phyloP scores from a whole-genome alignment of 1,140 invertebrate genomes.

The Drosophila punjabiensis region DNA sequence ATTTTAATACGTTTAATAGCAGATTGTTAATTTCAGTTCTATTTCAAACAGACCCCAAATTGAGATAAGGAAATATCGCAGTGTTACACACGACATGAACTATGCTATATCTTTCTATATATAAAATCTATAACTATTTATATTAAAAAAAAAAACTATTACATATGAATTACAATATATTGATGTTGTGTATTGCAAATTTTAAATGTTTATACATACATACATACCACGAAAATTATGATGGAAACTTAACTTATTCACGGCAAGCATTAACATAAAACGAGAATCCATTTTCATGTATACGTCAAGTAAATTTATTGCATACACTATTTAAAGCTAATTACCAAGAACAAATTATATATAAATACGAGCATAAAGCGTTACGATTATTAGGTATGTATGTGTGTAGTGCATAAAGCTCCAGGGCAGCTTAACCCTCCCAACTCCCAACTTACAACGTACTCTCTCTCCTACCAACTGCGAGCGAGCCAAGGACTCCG shows the following conservation, averaged over 20 bases:
- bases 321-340: constrained; percentile 62
- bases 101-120: constrained; percentile 63
- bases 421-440: constrained; percentile 43
- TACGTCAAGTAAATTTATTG: constrained; percentile 77
- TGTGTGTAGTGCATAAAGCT: constrained; percentile 66
- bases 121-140: constrained; percentile 73
- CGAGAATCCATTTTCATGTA: constrained; percentile 69
- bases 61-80: constrained; percentile 34
- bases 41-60: not conserved
- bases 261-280: constrained; percentile 46
- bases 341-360: constrained; percentile 44
- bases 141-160: constrained; percentile 43
- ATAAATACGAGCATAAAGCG: constrained; percentile 49
- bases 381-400: constrained; percentile 65
- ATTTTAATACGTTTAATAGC: not conserved
- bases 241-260: constrained; percentile 63
- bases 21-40: not conserved
- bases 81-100: constrained; percentile 60
- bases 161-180: constrained; percentile 82
- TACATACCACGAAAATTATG: constrained; percentile 57
- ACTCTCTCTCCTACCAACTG: constrained; percentile 18
- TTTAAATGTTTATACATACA: constrained; percentile 82
- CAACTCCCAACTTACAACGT: constrained; percentile 24
- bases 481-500: not conserved
- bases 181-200: constrained; percentile 83